These are phyloP conservation scores for Drosophila picticornis DNA, from an alignment of 2,888 invertebrate species.

Conservation along the genomic window DNA sequence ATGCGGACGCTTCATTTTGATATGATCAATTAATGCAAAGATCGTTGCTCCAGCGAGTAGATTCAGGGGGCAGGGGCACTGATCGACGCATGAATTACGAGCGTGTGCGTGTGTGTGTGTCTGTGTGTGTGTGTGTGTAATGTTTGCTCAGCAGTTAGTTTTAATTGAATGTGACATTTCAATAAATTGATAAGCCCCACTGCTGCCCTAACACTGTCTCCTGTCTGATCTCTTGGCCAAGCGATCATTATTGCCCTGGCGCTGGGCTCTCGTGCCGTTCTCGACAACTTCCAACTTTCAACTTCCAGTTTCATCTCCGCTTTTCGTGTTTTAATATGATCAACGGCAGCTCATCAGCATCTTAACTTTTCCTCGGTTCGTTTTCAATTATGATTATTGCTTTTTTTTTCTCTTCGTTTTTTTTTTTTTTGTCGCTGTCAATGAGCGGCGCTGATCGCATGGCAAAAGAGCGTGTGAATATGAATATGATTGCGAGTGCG, in stretches of 20 bases:
- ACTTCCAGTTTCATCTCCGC: constrained; percentile 41
- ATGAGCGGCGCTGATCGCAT: constrained; percentile 63
- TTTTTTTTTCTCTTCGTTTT: constrained; percentile 15
- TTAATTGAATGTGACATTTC: constrained; percentile 82
- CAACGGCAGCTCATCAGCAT: constrained; percentile 80
- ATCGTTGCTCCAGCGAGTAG: constrained; percentile 34
- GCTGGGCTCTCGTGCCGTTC: constrained; percentile 47
- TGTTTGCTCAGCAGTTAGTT: constrained; percentile 78
- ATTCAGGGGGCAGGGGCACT: constrained; percentile 7
- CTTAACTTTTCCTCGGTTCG: constrained; percentile 62
- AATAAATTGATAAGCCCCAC: constrained; percentile 75
- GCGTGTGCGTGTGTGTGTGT: background rate
- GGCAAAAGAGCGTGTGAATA: constrained; percentile 81
- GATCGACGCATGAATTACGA: constrained; percentile 71
- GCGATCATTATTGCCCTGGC: constrained; percentile 40
- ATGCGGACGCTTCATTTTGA: constrained; percentile 75
- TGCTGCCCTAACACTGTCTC: constrained; percentile 20
- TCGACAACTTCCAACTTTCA: constrained; percentile 21
- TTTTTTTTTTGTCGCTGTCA: constrained; percentile 44
- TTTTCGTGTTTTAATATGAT: constrained; percentile 75
- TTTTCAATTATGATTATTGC: constrained; percentile 59
- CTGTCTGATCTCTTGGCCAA: constrained; percentile 32
- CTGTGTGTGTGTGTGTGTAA: constrained; percentile 31
- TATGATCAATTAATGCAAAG: constrained; percentile 76
- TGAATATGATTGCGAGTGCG: constrained; percentile 38